These are phyloP conservation scores for Mya arenaria DNA, from an alignment of 1,140 invertebrate genomes.

Conservation along the genomic window DNA sequence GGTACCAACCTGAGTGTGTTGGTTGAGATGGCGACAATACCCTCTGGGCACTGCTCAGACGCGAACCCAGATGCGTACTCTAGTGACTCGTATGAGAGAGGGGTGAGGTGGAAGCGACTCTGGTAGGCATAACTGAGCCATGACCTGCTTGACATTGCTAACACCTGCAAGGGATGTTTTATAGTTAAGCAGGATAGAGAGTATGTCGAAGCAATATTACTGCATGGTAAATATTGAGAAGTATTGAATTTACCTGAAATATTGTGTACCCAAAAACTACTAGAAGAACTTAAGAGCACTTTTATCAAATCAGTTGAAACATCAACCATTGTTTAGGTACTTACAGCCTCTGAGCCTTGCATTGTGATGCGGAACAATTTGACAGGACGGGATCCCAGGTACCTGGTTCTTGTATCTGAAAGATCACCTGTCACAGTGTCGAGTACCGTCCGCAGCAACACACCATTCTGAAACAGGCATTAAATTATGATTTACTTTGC, in stretches of 20 bases:
- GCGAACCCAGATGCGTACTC: slow-evolving; percentile 99
- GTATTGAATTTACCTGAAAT: too few relatives aligned
- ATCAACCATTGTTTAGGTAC: too few relatives aligned
- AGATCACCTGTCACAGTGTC: slow-evolving; percentile 98
- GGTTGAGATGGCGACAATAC: slow-evolving; percentile 99
- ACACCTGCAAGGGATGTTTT: slow-evolving; percentile 86
- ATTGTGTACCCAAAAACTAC: too few relatives aligned
- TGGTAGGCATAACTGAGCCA: slow-evolving; percentile 99
- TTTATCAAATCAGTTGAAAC: too few relatives aligned
- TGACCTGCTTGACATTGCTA: slow-evolving; percentile 98
- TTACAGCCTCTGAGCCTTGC: slow-evolving; percentile 96
- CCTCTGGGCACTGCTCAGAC: slow-evolving; percentile 99
- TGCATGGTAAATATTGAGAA: not conserved
- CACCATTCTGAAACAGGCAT: slow-evolving; percentile 93
- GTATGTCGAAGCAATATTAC: not conserved
- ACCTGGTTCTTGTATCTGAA: slow-evolving; percentile 97
- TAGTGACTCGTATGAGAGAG: slow-evolving; percentile 96
- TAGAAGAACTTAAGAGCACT: too few relatives aligned
- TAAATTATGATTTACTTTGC: too few relatives aligned
- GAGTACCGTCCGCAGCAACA: slow-evolving; percentile 95
- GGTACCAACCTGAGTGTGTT: slow-evolving; percentile 91
- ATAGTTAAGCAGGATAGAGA: not conserved
- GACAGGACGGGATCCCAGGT: slow-evolving; percentile 96
- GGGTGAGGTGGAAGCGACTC: slow-evolving; percentile 94
- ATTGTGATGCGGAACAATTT: slow-evolving; percentile 97